A percentile compares a stretch with the other conserved stretches of the same genome.
Evolutionary conservation across 2,797 vertebrate genomes (phyloP).

Genomic region (Sardinella longiceps): DNA sequence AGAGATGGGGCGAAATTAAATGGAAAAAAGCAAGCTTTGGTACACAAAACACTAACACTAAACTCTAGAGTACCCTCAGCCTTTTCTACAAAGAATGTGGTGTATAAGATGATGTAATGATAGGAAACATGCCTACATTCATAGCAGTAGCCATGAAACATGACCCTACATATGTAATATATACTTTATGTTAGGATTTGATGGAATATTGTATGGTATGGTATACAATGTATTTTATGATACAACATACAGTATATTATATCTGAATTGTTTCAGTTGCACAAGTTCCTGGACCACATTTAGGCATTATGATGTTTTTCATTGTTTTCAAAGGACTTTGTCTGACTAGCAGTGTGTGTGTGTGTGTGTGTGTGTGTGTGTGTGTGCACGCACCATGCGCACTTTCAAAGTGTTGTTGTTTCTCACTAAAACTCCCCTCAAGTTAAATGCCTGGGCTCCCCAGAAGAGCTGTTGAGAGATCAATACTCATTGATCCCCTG

Average conservation of each 20-base stretch:
- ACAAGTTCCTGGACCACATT: constrained; percentile 4
- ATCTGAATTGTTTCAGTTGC: constrained; percentile 17
- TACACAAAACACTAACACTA: neutral
- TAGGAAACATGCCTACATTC: neutral
- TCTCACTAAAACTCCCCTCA: neutral
- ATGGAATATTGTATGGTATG: too few species aligned
- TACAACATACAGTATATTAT: too few species aligned
- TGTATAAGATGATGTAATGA: neutral
- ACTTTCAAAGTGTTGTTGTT: neutral
- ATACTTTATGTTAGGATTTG: neutral
- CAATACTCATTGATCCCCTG: neutral
- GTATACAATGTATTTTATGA: too few species aligned
- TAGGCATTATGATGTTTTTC: neutral
- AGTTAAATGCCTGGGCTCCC: neutral
- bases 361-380: neutral
- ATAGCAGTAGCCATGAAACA: neutral
- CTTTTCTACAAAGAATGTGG: neutral
- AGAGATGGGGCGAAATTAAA: constrained; percentile 29
- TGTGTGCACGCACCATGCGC: neutral
- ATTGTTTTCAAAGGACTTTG: neutral
- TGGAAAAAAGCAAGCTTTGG: neutral
- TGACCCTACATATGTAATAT: neutral
- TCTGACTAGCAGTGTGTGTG: neutral
- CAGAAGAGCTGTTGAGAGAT: neutral
- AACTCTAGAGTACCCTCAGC: neutral